Conservation (phyloP, 1,140 invertebrate species). For the Drosophila insularis region DNA sequence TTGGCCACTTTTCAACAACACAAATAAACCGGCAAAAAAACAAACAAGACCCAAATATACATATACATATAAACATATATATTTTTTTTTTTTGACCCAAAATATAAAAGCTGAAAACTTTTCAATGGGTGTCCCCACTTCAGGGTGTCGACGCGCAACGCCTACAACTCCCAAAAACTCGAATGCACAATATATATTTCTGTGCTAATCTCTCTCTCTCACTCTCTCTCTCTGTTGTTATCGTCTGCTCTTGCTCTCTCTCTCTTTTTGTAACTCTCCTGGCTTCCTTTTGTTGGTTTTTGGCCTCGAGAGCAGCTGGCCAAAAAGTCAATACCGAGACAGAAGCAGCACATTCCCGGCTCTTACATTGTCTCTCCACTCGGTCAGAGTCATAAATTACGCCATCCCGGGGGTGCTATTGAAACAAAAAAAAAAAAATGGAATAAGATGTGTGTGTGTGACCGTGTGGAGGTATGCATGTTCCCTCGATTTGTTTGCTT, state of each 20-base stretch:
- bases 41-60: slow-evolving; percentile 51
- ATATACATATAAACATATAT: slow-evolving; percentile 24
- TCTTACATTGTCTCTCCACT: slow-evolving; percentile 38
- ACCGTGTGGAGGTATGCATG: not conserved
- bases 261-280: not conserved
- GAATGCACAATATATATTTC: slow-evolving; percentile 41
- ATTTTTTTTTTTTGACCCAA: slow-evolving; percentile 67
- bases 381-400: slow-evolving; percentile 78
- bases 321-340: slow-evolving; percentile 67
- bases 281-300: slow-evolving; percentile 12
- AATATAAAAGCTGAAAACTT: slow-evolving; percentile 69
- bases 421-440: slow-evolving; percentile 44
- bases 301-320: slow-evolving; percentile 46
- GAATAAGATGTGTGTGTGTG: slow-evolving; percentile 15
- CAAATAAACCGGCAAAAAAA: slow-evolving; percentile 23
- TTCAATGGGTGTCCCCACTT: slow-evolving; percentile 36
- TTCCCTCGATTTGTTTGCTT: slow-evolving; percentile 46
- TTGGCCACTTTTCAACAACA: slow-evolving; percentile 70
- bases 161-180: slow-evolving; percentile 29
- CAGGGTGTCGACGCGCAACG: slow-evolving; percentile 9
- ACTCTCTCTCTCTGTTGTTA: slow-evolving; percentile 21
- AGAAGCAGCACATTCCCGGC: slow-evolving; percentile 18
- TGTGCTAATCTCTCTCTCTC: slow-evolving; percentile 52
- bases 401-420: slow-evolving; percentile 77
- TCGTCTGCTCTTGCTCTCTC: not conserved